Percentiles rank a stretch among this genome's conserved stretches.
Evolutionary conservation across 2,797 vertebrate genomes (phyloP).

Genomic region (Garrulus glandarius): DNA sequence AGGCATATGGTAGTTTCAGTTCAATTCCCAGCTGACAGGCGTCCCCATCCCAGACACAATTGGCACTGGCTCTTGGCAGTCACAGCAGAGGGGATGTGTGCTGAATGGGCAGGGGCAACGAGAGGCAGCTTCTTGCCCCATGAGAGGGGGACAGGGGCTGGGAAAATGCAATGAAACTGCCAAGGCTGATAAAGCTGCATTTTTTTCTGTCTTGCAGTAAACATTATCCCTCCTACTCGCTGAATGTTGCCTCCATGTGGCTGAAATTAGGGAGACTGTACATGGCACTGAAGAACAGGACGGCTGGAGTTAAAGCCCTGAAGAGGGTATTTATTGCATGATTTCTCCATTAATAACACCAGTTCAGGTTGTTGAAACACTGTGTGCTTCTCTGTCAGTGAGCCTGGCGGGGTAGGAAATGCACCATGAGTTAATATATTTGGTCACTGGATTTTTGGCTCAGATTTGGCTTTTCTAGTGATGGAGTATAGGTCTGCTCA

Average conservation of each 20-base stretch:
- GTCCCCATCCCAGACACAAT: neutral
- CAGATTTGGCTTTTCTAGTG: neutral
- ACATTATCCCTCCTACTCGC: constrained; percentile 89
- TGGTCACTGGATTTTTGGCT: neutral
- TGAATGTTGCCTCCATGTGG: constrained; percentile 96
- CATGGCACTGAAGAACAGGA: constrained; percentile 78
- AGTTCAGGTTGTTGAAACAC: neutral
- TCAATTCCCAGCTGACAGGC: constrained; percentile 31
- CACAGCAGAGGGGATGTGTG: neutral
- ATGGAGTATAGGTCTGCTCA: neutral
- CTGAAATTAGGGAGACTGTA: constrained; percentile 91
- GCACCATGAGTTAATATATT: neutral
- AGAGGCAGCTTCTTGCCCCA: neutral
- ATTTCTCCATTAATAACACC: neutral
- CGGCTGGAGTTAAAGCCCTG: constrained; percentile 77
- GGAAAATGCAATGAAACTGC: neutral
- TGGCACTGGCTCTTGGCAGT: constrained; percentile 10
- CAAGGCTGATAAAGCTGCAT: neutral
- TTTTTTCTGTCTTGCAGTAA: constrained; percentile 73
- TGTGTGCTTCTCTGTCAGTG: neutral
- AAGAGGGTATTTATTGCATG: constrained; percentile 83
- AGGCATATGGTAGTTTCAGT: constrained; percentile 42
- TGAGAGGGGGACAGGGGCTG: neutral
- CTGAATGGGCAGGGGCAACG: neutral
- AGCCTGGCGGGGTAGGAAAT: neutral